Evolutionary conservation across 2,888 invertebrate species (phyloP).

Genomic region (Pocota personata): DNA sequence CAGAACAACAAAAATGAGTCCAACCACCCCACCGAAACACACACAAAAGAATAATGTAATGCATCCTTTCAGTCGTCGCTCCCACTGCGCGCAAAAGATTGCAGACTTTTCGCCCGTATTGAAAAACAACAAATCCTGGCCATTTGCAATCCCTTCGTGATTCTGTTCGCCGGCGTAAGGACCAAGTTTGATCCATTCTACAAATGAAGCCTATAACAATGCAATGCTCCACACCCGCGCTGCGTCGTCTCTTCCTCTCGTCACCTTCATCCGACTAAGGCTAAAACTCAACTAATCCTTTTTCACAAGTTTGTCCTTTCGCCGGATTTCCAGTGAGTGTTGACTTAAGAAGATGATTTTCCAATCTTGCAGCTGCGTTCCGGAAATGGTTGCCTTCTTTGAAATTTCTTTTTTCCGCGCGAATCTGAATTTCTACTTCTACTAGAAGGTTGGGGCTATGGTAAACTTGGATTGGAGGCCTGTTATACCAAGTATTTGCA

Average conservation of each 20-base stretch:
- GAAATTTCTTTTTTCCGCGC: conserved; percentile 29
- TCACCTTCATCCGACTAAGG: conserved; percentile 25
- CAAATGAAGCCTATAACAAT: conserved; percentile 67
- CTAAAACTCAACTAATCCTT: conserved; percentile 64
- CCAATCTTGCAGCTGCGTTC: conserved; percentile 71
- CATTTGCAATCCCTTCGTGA: conserved; percentile 52
- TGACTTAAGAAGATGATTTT: conserved; percentile 71
- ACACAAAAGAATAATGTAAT: conserved; percentile 31
- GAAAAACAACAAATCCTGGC: conserved; percentile 64
- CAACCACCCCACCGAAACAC: background rate
- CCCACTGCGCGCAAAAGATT: conserved; percentile 42
- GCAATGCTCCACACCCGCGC: conserved; percentile 5
- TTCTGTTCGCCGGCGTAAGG: conserved; percentile 47
- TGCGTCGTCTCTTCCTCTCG: background rate
- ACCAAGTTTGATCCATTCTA: conserved; percentile 60
- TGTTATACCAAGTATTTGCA: conserved; percentile 54
- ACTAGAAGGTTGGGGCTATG: background rate
- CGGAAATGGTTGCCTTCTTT: conserved; percentile 50
- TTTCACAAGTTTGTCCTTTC: conserved; percentile 67
- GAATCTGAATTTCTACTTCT: background rate
- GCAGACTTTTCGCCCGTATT: conserved; percentile 52
- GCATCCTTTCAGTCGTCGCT: conserved; percentile 40
- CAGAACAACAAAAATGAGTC: background rate
- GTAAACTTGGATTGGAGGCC: conserved; percentile 1
- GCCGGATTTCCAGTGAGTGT: conserved; percentile 57